Conservation (phyloP, 2,888 invertebrate species). For the Ormia ochracea region DNA sequence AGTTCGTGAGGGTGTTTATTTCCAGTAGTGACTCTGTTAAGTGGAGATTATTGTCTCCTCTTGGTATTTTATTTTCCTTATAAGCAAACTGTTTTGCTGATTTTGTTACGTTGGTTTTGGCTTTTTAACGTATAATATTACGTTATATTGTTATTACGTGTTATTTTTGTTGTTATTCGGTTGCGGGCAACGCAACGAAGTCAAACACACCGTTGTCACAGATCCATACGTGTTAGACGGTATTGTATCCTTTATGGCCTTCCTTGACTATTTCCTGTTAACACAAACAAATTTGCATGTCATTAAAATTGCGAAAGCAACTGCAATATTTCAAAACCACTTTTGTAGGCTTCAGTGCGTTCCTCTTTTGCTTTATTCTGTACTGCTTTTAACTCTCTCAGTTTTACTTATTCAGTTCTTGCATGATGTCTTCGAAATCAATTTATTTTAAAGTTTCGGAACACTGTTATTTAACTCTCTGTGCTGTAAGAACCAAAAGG, state of each 20-base stretch:
- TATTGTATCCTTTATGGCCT: slow-evolving; percentile 27
- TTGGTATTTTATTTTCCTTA: background rate
- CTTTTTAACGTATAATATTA: slow-evolving; percentile 15
- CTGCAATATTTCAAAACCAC: no score
- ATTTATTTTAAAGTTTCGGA: no score
- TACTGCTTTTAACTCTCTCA: no score
- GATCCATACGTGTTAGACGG: background rate
- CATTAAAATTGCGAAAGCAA: no score
- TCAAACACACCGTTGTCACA: slow-evolving; percentile 68
- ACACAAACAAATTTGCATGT: slow-evolving; percentile 24
- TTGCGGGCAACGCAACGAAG: slow-evolving; percentile 70
- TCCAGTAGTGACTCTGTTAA: background rate
- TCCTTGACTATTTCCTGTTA: background rate
- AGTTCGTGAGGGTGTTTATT: background rate
- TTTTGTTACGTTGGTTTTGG: background rate
- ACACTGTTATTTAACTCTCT: no score
- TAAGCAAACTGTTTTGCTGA: background rate
- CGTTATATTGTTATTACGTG: background rate
- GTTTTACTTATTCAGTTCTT: no score
- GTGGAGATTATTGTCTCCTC: background rate
- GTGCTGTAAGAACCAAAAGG: no score
- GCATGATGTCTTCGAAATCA: no score
- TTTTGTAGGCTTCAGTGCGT: no score
- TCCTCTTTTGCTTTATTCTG: no score
- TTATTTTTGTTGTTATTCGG: slow-evolving; percentile 12